These are phyloP conservation scores for Eulemur coronatus DNA, from an alignment of 2,797 vertebrate species.

Conservation along the genomic window DNA sequence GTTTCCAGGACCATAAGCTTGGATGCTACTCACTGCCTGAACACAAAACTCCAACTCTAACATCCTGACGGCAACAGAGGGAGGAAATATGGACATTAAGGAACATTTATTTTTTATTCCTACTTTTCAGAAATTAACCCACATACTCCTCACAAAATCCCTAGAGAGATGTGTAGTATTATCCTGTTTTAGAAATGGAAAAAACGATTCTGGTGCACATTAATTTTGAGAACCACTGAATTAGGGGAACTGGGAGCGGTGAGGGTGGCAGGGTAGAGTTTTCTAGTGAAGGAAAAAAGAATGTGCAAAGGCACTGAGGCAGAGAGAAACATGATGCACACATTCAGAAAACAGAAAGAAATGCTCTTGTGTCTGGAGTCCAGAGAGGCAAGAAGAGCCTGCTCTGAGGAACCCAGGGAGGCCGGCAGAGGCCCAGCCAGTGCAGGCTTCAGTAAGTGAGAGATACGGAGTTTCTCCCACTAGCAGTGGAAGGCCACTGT, in stretches of 20 bases:
- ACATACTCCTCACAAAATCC: not conserved
- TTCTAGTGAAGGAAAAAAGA: not conserved
- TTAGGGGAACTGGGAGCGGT: not conserved
- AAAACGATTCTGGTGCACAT: not conserved
- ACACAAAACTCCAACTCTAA: not conserved
- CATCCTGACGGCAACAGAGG: not conserved
- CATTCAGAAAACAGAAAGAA: not conserved
- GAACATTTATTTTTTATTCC: not conserved
- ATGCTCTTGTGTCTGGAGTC: not conserved
- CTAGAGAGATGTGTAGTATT: not conserved
- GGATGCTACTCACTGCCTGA: not conserved
- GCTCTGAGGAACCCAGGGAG: fast-evolving
- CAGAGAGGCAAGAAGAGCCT: not conserved
- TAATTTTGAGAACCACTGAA: not conserved
- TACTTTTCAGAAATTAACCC: not conserved
- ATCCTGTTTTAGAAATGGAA: not conserved
- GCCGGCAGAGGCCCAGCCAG: not conserved
- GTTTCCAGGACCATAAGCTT: not conserved
- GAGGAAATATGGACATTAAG: not conserved
- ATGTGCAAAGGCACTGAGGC: not conserved
- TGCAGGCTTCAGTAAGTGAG: not conserved
- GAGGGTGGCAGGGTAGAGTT: not conserved
- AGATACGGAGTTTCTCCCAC: not conserved
- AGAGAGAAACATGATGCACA: not conserved
- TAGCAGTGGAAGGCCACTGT: not conserved